Percentiles rank a stretch among this genome's conserved stretches.
Conservation (phyloP, 1,140 invertebrate species). For the Pararge aegeria region DNA sequence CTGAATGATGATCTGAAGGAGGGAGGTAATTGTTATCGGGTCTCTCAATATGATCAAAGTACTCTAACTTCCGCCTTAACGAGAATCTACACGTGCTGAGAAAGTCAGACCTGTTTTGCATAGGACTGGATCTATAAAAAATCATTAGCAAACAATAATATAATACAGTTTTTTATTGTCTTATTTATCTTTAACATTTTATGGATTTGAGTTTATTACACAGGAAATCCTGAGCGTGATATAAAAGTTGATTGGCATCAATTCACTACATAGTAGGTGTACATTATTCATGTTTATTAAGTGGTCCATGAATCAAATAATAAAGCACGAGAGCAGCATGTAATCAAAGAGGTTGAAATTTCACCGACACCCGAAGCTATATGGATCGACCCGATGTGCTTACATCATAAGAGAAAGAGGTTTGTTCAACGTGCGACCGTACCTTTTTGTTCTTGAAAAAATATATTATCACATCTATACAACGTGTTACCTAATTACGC, state of each 20-base stretch:
- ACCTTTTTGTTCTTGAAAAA: constrained; percentile 12
- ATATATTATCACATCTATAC: too few relatives aligned
- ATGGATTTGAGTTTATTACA: background rate
- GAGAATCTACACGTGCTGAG: too few relatives aligned
- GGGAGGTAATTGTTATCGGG: too few relatives aligned
- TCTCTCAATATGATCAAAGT: too few relatives aligned
- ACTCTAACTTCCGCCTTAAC: too few relatives aligned
- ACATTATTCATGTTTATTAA: constrained; percentile 10
- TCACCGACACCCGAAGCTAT: constrained; percentile 35
- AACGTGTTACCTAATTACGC: too few relatives aligned
- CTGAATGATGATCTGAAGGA: too few relatives aligned
- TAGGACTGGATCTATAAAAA: too few relatives aligned
- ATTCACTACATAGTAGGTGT: constrained; percentile 4
- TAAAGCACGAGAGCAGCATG: constrained; percentile 22
- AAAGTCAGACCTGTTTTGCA: too few relatives aligned
- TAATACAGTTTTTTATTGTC: too few relatives aligned
- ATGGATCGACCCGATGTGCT: constrained; percentile 8
- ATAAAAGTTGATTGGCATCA: constrained; percentile 12
- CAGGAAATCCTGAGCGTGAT: constrained; percentile 6
- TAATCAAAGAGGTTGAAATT: constrained; percentile 32
- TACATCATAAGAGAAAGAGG: constrained; percentile 28
- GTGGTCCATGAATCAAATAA: constrained; percentile 24
- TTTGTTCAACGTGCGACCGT: constrained; percentile 11
- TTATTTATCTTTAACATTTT: background rate
- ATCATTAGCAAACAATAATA: too few relatives aligned